Evolutionary conservation across 2,888 invertebrate genomes (phyloP), one percentile per base, ranked within the genome.

Genomic region (Hololepta plana): DNA sequence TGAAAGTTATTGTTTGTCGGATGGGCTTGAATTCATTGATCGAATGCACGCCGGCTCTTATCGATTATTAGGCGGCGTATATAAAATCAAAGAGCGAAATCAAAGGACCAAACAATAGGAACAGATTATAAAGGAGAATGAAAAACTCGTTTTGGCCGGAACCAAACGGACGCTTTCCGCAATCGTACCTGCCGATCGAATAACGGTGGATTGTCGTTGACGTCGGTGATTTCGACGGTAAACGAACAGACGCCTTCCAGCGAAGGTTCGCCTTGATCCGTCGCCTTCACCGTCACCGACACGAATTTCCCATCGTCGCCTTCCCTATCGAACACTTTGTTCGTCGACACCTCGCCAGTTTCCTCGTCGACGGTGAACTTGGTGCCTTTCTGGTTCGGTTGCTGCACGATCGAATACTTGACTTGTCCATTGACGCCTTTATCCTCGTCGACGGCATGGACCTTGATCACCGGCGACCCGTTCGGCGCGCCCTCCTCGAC

Each of bases 231-330:
- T 62, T 91, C 91, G 23, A 93, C 93, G 9, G 90, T 91, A 52
- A 98, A 96, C 4, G 95, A 95, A 55, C 98, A 98, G 38, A 95
- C 93, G 13, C 95, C 93, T 56, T 95, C 95, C 38, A 98, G 56
- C 0, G 90, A 88, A 2, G 95, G 93, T 51, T 88, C 88, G n/a
- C 95, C 98, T 51, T 93, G 85, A 67, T 98, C 98, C 1, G 91
- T 91, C 4, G 95, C 98, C 58, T 95, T 93, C 0, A 95, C 87
- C 0, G 93, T 95, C 4, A 91, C 88, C 0, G 88, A 88, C 4
- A 91, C 91, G 54, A 90, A 90, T 58, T 90, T 88, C 5, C 90
- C 90, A 51, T 90, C 90, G 42, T 95, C 93, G 1, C 90, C 90
- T 59, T 95, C 95, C 33, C 93, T 72, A 59, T 95, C 91, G 50